These are phyloP conservation scores for Xyrauchen texanus DNA, from an alignment of 2,113 vertebrate species.

Conservation along the genomic window DNA sequence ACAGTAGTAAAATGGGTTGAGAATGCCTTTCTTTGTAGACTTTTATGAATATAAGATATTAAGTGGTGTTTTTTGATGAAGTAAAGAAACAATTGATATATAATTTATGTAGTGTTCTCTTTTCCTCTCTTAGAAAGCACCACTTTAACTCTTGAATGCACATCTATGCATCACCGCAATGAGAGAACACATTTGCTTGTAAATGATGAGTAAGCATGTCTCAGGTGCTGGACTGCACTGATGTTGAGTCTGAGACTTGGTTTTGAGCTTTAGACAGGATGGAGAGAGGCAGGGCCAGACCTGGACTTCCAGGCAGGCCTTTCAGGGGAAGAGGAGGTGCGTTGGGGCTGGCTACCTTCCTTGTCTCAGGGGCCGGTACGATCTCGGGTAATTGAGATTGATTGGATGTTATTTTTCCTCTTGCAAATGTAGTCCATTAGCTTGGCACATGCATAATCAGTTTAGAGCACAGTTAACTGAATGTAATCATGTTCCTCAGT, in stretches of 20 bases:
- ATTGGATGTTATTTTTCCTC: constrained; percentile 99
- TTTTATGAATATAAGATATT: too few species aligned
- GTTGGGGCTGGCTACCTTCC: constrained; percentile 78
- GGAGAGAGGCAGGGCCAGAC: constrained; percentile 62
- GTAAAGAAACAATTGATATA: too few species aligned
- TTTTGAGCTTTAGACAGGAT: constrained; percentile 59
- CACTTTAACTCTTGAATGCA: too few species aligned
- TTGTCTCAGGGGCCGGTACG: constrained; percentile 88
- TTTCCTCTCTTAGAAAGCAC: background rate
- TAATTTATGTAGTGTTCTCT: too few species aligned
- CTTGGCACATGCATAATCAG: constrained; percentile 99
- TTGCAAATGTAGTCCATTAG: constrained; percentile 99
- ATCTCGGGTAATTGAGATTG: constrained; percentile 98
- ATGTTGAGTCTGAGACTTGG: constrained; percentile 20
- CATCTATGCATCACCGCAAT: too few species aligned
- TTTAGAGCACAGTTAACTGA: constrained; percentile 99
- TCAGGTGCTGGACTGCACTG: constrained; percentile 42
- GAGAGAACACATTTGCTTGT: background rate
- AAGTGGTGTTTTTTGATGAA: background rate
- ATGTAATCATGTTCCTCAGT: constrained; percentile 99
- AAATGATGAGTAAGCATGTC: constrained; percentile 46
- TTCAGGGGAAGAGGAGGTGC: constrained; percentile 71
- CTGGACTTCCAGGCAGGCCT: constrained; percentile 69
- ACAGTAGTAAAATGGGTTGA: too few species aligned
- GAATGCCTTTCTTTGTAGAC: too few species aligned